phyloP scores from a whole-genome alignment of 2,113 vertebrate species.

The Copsychus sechellarum region DNA sequence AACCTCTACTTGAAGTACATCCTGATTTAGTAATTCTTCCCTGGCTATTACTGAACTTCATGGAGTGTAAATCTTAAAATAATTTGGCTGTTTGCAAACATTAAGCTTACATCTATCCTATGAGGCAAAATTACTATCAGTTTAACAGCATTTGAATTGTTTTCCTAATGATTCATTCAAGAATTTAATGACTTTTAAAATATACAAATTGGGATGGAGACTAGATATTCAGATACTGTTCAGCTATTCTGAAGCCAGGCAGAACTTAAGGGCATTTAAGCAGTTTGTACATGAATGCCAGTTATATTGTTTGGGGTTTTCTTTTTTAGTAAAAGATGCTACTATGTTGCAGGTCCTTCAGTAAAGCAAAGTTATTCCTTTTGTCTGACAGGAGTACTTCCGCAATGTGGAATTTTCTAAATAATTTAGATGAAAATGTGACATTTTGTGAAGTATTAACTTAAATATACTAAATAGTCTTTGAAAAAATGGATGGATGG shows the following conservation, averaged over 20 bases:
- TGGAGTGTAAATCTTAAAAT: conserved; percentile 52
- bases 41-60: conserved; percentile 23
- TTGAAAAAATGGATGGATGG: background rate
- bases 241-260: conserved; percentile 54
- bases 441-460: background rate
- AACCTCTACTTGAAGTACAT: conserved; percentile 41
- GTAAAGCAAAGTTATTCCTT: background rate
- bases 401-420: conserved; percentile 10
- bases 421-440: background rate
- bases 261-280: conserved; percentile 52
- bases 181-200: conserved; percentile 71
- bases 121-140: conserved; percentile 61
- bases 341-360: conserved; percentile 13
- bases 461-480: background rate
- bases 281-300: conserved; percentile 32
- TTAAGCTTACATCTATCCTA: conserved; percentile 45
- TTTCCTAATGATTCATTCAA: conserved; percentile 75
- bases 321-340: background rate
- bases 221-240: conserved; percentile 57
- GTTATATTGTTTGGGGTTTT: conserved; percentile 41
- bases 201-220: conserved; percentile 61
- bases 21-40: conserved; percentile 43
- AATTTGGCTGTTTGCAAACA: conserved; percentile 49
- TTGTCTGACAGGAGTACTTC: conserved; percentile 1
- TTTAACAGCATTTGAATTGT: conserved; percentile 72